Conservation (phyloP, 2,113 vertebrate species). For the Eidolon helvum region DNA sequence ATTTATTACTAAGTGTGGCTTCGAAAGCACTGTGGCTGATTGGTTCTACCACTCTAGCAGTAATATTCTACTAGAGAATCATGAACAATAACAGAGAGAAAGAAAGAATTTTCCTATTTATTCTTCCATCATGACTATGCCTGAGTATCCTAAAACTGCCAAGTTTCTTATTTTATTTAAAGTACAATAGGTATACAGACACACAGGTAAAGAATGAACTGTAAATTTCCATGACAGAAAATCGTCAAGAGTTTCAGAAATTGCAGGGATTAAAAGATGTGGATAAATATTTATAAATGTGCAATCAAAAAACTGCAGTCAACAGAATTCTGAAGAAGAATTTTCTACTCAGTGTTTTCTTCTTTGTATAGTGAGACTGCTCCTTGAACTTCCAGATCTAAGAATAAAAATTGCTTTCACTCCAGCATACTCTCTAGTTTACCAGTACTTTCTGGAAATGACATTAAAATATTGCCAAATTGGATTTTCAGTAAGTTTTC, state of each 20-base stretch:
- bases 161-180: slow-evolving; percentile 50
- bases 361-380: slow-evolving; percentile 18
- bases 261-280: slow-evolving; percentile 49
- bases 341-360: slow-evolving; percentile 27
- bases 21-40: not conserved
- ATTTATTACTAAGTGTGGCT: not conserved
- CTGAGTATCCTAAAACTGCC: not conserved
- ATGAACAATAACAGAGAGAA: not conserved
- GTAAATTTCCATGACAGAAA: slow-evolving; percentile 58
- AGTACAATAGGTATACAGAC: not conserved
- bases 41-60: too few species aligned
- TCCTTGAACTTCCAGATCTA: slow-evolving; percentile 54
- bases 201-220: not conserved
- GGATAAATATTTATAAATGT: slow-evolving; percentile 75
- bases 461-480: not conserved
- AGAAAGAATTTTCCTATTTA: not conserved
- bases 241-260: slow-evolving; percentile 51
- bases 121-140: not conserved
- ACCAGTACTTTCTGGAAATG: slow-evolving; percentile 3
- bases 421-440: not conserved
- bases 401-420: slow-evolving; percentile 47
- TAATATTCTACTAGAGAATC: not conserved
- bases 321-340: slow-evolving; percentile 58
- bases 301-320: slow-evolving; percentile 39
- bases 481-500: not conserved